phyloP scores from a whole-genome alignment of 2,113 vertebrate species.

The Vidua macroura region DNA sequence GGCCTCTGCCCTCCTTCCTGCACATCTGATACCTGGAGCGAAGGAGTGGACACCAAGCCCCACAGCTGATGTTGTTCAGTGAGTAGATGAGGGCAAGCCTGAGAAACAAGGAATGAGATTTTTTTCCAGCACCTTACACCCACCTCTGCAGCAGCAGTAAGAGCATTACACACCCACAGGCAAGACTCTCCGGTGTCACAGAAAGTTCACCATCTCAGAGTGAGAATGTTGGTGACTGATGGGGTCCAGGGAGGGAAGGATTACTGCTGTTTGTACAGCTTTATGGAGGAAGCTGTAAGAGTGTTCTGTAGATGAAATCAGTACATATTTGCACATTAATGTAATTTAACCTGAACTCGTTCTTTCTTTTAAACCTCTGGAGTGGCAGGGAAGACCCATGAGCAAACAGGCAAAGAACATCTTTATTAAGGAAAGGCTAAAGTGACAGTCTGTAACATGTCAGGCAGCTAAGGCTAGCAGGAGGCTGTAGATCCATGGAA shows the following conservation, averaged over 20 bases:
- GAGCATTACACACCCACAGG: neutral
- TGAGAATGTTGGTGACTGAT: slow-evolving; percentile 15
- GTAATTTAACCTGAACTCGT: slow-evolving; percentile 49
- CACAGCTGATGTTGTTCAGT: neutral
- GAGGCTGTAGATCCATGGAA: neutral
- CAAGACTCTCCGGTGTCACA: neutral
- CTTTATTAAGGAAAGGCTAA: slow-evolving; percentile 5
- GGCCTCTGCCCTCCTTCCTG: neutral
- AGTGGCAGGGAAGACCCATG: slow-evolving; percentile 13
- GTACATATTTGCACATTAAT: slow-evolving; percentile 62
- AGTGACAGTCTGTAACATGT: neutral
- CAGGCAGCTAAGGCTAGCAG: neutral
- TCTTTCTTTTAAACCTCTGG: slow-evolving; percentile 35
- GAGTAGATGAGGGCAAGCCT: neutral
- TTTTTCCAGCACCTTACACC: neutral
- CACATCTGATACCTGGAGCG: rapidly evolving
- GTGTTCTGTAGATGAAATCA: slow-evolving; percentile 48
- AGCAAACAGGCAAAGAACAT: slow-evolving; percentile 32
- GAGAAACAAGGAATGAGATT: neutral
- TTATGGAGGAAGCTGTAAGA: slow-evolving; percentile 18
- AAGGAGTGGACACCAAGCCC: neutral
- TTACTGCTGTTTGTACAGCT: slow-evolving; percentile 58
- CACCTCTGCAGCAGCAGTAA: neutral
- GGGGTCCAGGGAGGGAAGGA: slow-evolving; percentile 5
- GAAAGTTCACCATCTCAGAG: slow-evolving; percentile 14